A percentile compares a stretch with the other conserved stretches of the same genome.
Conservation (phyloP, 2,888 invertebrate genomes). For the Drosophila birchii region DNA sequence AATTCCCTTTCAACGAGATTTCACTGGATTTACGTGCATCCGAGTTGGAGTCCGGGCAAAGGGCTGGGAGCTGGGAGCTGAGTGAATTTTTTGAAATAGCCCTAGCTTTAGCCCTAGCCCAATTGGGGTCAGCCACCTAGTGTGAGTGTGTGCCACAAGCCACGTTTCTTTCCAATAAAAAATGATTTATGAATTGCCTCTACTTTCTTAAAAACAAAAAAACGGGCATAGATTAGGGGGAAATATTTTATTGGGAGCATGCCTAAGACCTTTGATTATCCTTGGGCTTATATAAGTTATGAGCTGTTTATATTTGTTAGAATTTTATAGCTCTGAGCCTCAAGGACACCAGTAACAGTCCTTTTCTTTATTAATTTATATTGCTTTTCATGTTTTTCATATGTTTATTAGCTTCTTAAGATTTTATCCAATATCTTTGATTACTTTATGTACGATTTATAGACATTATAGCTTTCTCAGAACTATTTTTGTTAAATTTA, state of each 20-base stretch:
- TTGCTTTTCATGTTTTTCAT: background rate
- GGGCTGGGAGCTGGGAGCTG: constrained; percentile 5
- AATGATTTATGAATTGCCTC: constrained; percentile 37
- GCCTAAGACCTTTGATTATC: constrained; percentile 27
- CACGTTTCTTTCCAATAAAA: constrained; percentile 23
- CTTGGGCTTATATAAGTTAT: constrained; percentile 21
- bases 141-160: constrained; percentile 14
- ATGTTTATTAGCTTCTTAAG: background rate
- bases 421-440: background rate
- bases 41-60: background rate
- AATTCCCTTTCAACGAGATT: constrained; percentile 61
- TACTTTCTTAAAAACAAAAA: constrained; percentile 15
- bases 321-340: constrained; percentile 7
- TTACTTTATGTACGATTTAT: background rate
- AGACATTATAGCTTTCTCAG: background rate
- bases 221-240: constrained; percentile 14
- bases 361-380: background rate
- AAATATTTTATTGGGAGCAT: constrained; percentile 17
- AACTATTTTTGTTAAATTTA: background rate
- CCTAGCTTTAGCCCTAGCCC: constrained; percentile 7
- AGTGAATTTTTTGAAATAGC: constrained; percentile 16
- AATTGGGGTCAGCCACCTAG: constrained; percentile 40
- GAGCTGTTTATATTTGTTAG: background rate
- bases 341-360: constrained; percentile 19
- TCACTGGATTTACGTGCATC: constrained; percentile 58